Evolutionary conservation across 1,140 invertebrate genomes (phyloP), one percentile per base, ranked within the genome.

Genomic region (Mya arenaria): DNA sequence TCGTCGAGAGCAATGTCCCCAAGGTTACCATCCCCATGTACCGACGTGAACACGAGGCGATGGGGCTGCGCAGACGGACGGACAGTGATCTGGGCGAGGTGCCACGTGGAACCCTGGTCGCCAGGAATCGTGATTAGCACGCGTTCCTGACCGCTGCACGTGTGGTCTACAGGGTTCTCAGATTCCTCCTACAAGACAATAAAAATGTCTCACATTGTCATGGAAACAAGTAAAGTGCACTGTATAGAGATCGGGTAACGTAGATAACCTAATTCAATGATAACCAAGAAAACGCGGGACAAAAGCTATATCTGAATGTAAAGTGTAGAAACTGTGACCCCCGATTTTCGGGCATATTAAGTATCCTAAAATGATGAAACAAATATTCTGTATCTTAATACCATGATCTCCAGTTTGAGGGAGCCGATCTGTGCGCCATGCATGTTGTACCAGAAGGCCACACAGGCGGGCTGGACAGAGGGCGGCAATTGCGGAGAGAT

Each of bases 1-100:
- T 96, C 95, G 89, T 96, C 96, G 15, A 96, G 93, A 13, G 95
- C 95, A 85, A 96, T 96, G 84, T 96, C 95, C 4, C 95, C 95
- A 19, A 37, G 6, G 84, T 95, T 91, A 66, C 78, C 69, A 23
- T 63, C 30, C 19, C 82, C 86, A 36, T 72, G 63, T 13, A 74
- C 60, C 25, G 75, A 84, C 37, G 83, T 79, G 62, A 87, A 62
- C 25, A 83, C 81, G 44, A 89, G 13, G 82, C 85, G 68, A 15
- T 84, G 39, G 41, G 78, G 68, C 30, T 69, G 37, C 25, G 10
- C 30, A 28, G 30, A 8, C 34, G 60, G 36, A 17, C 36, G 66
- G 4, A 65, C 2, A 95, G 44, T 5, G 36, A 82, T 39, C 13
- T 79, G 77, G 1, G 63, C 85, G 37, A 65, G 75, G 30, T 41